phyloP scores from a whole-genome alignment of 2,797 vertebrate species.

The Anolis apletophallus region DNA sequence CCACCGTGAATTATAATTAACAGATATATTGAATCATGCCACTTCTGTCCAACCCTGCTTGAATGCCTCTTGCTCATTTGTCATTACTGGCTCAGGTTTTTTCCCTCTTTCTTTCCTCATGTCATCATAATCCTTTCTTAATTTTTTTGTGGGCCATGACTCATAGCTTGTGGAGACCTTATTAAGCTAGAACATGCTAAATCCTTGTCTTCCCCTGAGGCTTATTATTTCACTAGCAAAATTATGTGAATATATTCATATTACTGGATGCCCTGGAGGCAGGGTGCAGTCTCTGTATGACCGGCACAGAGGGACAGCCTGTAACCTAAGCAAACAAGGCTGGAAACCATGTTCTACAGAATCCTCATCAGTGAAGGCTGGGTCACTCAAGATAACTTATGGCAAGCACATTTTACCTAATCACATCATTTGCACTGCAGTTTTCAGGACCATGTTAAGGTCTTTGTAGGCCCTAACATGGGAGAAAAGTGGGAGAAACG shows the following conservation, averaged over 20 bases:
- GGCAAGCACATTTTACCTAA: neutral
- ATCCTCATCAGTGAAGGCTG: neutral
- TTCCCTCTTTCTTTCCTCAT: neutral
- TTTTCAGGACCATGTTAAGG: neutral
- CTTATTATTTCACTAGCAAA: slow-evolving; percentile 39
- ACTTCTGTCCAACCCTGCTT: neutral
- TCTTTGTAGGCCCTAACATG: too few species aligned
- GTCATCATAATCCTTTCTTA: neutral
- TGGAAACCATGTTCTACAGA: neutral
- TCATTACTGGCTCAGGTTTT: neutral
- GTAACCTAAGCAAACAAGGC: neutral
- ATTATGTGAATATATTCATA: slow-evolving; percentile 1
- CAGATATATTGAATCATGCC: neutral
- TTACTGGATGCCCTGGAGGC: neutral
- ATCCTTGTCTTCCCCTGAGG: neutral
- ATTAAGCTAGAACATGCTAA: slow-evolving; percentile 27
- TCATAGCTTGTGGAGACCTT: slow-evolving; percentile 41
- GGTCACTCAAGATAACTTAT: neutral
- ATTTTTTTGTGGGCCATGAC: slow-evolving; percentile 13
- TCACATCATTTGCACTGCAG: neutral
- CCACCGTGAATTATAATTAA: neutral
- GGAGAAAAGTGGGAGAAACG: too few species aligned
- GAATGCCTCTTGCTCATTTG: neutral
- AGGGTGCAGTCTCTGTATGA: neutral
- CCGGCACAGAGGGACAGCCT: neutral